Evolutionary conservation across 2,113 vertebrate genomes (phyloP), one percentile per base, ranked within the genome.

Genomic region (Otolemur garnettii): DNA sequence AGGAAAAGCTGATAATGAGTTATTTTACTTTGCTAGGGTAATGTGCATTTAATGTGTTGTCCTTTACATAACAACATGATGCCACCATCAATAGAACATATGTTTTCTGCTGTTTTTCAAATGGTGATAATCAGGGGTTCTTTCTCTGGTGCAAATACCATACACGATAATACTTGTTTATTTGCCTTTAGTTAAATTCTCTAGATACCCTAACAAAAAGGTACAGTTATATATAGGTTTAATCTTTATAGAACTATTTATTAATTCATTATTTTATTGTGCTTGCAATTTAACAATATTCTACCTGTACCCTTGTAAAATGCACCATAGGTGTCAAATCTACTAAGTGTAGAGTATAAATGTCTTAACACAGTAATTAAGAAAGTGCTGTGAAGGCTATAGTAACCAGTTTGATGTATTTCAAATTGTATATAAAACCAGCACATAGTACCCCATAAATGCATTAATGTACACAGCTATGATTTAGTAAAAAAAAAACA

Each of bases 21-120:
- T 82, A 78, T 42, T 60, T 60, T 80, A 77, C 30, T 90, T 87
- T 45, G 22, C 75, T 45, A 83, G 64, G 4, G 4, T 77, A 92
- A 95, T 68, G 19, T 87, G 24, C 64, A 83, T 93, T 92, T 90
- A 94, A 60, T 72, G 3, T 93, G 77, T 68, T 75, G 45, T 90
- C 64, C 50, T 79, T 96, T 50, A 89, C 6, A 78, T 22, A 90
- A 30, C 57, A 84, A 78, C 24, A 59, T 9, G 28, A 55, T 74
- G n/a, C 28, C 59, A 62, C 45, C 38, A 78, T 82, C 77, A 91
- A 59, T 5, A 90, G 18, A 92, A 90, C 57, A 83, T 59, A 81
- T 5, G 28, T n/a, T 90, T 94, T 93, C 15, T 90, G 22, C 45
- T 94, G 21, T 33, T 90, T 93, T 78, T 71, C 60, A 93, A 60